These are phyloP conservation scores for Plectropomus leopardus DNA, from an alignment of 2,113 vertebrate species.

Conservation along the genomic window DNA sequence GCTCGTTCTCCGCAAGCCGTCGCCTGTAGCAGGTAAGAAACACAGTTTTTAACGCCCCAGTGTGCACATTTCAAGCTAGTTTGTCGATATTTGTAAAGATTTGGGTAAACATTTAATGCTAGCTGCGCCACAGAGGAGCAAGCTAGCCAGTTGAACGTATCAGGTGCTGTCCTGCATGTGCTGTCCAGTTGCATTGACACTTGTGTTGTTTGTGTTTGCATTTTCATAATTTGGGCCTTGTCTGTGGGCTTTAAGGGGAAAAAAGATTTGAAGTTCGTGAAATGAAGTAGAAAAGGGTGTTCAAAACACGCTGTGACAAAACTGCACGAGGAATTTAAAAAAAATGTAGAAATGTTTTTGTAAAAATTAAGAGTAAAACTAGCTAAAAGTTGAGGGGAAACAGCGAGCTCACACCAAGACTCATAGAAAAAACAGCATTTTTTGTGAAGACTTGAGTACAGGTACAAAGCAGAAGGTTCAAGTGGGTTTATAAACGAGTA, in stretches of 20 bases:
- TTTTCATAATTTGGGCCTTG: background rate
- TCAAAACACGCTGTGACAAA: background rate
- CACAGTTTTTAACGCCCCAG: background rate
- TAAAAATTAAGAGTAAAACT: background rate
- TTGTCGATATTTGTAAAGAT: background rate
- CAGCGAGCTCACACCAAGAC: background rate
- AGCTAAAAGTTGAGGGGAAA: background rate
- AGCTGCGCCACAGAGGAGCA: conserved; percentile 9
- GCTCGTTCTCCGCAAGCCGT: conserved; percentile 94
- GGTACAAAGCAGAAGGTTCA: background rate
- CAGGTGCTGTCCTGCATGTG: background rate
- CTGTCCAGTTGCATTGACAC: background rate
- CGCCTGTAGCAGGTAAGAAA: conserved; percentile 93
- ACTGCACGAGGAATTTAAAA: too few relatives aligned
- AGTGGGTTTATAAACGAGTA: background rate
- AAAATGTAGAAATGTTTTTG: background rate
- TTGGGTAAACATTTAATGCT: background rate
- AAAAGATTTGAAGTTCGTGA: background rate
- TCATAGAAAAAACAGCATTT: background rate
- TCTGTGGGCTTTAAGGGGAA: background rate
- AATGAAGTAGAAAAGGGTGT: background rate
- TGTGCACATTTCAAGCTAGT: background rate
- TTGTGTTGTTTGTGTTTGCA: background rate
- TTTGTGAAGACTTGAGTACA: background rate
- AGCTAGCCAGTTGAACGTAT: background rate